Base-by-base conservation (phyloP, 2,113 vertebrate genomes). In the Struthidea cinerea region DNA sequence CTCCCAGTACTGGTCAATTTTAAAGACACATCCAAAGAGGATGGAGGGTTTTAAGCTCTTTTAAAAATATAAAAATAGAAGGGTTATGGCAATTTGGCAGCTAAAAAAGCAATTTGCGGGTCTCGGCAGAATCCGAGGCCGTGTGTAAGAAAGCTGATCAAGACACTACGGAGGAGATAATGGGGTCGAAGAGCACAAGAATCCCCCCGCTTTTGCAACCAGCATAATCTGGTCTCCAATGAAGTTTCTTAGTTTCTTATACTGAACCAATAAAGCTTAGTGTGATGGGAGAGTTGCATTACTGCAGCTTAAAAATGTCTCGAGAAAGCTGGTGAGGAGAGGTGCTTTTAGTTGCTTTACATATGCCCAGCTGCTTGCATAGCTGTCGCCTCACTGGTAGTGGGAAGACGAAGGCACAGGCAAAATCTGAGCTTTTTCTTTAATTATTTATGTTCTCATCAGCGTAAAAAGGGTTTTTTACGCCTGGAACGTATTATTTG, bases 191-290 rank as follows among this genome's bases (percentile, higher is more conserved):
- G 91, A 98, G 97, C 93, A 97, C 98, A 96, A 97, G 93, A 97
- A 96, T 97, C 97, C 86, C 95, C 97, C 89, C 4, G 19, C 96
- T 90, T 98, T 97, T 96, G 81, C 97, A 63, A 93, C 81, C 60
- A 57, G 44, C 93, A 92, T 99, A 98, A 99, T 99, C 98, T 98
- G 97, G 97, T 98, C 98, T 98, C 98, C 95, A 98, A 90, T 99
- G 97, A 98, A 98, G 97, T 98, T 98, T 98, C 97, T 98, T 98
- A 97, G 98, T 99, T 98, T 98, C 97, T 98, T 97, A 97, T 96
- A 97, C 97, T 97, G 95, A 98, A 96, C 98, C 97, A 98, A 91
- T 98, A 98, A 98, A 98, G 98, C 98, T 98, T 98, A 98, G 97
- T 18, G 73, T 97, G 97, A 98, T 97, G 97, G 96, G 96, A 95